Base-by-base conservation (phyloP, 2,797 vertebrate species). In the Eidolon dupreanum region DNA sequence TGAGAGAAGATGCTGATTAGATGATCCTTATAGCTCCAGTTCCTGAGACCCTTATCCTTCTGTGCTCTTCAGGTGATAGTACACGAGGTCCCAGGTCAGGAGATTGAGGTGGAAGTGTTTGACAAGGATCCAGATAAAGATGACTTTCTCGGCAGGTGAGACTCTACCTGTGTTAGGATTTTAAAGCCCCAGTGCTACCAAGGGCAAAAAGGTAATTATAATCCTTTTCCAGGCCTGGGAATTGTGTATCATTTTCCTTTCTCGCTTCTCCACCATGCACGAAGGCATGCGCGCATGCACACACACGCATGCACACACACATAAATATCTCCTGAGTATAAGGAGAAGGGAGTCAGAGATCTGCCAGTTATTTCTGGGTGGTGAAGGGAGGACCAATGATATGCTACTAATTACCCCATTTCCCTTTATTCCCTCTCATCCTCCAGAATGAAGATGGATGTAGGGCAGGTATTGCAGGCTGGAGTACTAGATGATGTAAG, bases 81-180 rank as follows among this genome's bases (percentile, higher is more conserved):
- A 93, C 99, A 99, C 92, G 99, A 99, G 98, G 99, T 99, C 74
- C 99, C 99, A 88, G 99, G 99, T 95, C 99, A 99, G 98, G 99
- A 99, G 98, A 98, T 99, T 97, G 99, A 99, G 97, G 99, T 99
- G 98, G 99, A 99, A 97, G 98, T 99, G 63, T 99, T 99, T 98
- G 99, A 99, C 98, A 99, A 99, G 98, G 99, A 99, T 97, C 99
- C 99, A 73, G 99, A 99, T 98, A 99, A 99, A 98, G 99, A 99
- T 98, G 99, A 99, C 97, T 99, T 99, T 98, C 98, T 99, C 98
- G 99, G 99, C 97, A 99, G 99, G 99, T 99, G 96, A 98, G 98
- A 88, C 17, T 51, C 36, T n/a, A 19, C 46, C 7, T 33, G 0
- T 22, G 43, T 74, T 88, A 55, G 55, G 57, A 59, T 53, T 71